Evolutionary conservation across 2,888 invertebrate genomes (phyloP), one percentile per base, ranked within the genome.

Genomic region (Andrena haemorrhoa): DNA sequence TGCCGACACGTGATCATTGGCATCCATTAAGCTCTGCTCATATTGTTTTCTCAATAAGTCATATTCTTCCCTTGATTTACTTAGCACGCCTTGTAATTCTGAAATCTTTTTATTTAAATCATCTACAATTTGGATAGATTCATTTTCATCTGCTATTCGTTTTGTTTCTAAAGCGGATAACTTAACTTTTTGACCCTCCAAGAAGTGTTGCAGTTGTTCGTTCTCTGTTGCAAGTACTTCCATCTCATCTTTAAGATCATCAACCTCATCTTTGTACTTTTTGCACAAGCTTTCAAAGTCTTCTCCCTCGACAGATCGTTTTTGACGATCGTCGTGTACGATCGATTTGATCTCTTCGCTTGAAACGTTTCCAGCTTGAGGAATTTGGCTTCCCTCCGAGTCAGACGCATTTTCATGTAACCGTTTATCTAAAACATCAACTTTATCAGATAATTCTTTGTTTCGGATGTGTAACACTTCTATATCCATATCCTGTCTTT

Each of bases 401-500:
- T 0, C 26, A 6, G 6, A 10, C 23, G 4, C 26, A 7, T 53
- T 58, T 20, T 68, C 71, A 12, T 88, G 90, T 7, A 91, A 53
- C 16, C 88, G 91, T 89, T 90, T 89, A 33, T 94, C 92, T 10
- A 96, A 92, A 51, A 94, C 94, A 70, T 95, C 95, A 8, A 97
- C 91, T 93, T 97, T 96, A 71, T 96, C 95, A 87, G 95, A 95
- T 1, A 97, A 94, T 90, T 97, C 96, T 86, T 96, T 95, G 87
- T 96, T 96, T 91, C 97, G 96, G 77, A 95, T 95, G 91, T 97
- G 96, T 95, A 96, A 96, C 90, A 96, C 95, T 83, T 97, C 95
- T 26, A 97, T 94, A 91, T 97, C 97, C 91, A 95, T 95, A 88
- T 97, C 97, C 93, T 97, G 96, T 83, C 96, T 96, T 91, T 98